Percentiles rank a stretch among this genome's conserved stretches.
These are phyloP conservation scores for Etheostoma perlongum DNA, from an alignment of 2,797 vertebrate genomes.

Conservation along the genomic window DNA sequence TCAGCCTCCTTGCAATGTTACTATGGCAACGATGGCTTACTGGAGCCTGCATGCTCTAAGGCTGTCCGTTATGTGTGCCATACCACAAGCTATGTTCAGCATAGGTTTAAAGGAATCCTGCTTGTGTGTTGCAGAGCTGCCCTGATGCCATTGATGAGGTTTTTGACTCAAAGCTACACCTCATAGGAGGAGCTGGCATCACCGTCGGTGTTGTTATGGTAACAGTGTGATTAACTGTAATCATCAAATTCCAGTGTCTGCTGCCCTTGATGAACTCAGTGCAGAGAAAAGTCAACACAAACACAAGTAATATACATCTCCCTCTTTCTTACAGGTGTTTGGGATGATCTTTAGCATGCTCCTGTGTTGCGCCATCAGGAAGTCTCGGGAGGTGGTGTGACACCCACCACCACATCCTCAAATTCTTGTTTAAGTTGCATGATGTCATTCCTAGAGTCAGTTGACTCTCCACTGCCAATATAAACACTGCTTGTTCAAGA, in stretches of 20 bases:
- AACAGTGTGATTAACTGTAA: slow-evolving; percentile 55
- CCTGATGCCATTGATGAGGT: slow-evolving; percentile 89
- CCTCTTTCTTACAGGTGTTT: slow-evolving; percentile 87
- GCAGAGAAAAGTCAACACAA: background rate
- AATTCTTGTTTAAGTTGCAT: slow-evolving; percentile 81
- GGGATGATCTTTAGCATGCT: slow-evolving; percentile 99
- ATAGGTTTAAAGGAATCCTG: slow-evolving; percentile 10
- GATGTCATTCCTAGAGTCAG: slow-evolving; percentile 81
- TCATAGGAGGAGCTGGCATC: slow-evolving; percentile 93
- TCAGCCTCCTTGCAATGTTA: slow-evolving; percentile 50
- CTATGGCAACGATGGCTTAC: slow-evolving; percentile 72
- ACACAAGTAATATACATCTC: background rate
- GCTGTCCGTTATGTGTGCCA: slow-evolving; percentile 23
- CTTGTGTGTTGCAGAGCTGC: slow-evolving; percentile 85
- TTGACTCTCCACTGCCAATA: slow-evolving; percentile 78
- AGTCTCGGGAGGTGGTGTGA: slow-evolving; percentile 94
- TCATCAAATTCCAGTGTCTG: background rate
- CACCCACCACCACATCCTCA: slow-evolving; percentile 9
- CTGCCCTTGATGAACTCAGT: background rate
- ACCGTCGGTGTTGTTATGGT: slow-evolving; percentile 94
- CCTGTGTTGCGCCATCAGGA: slow-evolving; percentile 95
- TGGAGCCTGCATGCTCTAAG: slow-evolving; percentile 27
- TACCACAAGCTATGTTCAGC: slow-evolving; percentile 23
- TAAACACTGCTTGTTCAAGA: slow-evolving; percentile 69
- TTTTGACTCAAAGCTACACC: slow-evolving; percentile 92